Evolutionary conservation across 2,888 invertebrate species (phyloP), one percentile per base, ranked within the genome.

Genomic region (Lobophora halterata): DNA sequence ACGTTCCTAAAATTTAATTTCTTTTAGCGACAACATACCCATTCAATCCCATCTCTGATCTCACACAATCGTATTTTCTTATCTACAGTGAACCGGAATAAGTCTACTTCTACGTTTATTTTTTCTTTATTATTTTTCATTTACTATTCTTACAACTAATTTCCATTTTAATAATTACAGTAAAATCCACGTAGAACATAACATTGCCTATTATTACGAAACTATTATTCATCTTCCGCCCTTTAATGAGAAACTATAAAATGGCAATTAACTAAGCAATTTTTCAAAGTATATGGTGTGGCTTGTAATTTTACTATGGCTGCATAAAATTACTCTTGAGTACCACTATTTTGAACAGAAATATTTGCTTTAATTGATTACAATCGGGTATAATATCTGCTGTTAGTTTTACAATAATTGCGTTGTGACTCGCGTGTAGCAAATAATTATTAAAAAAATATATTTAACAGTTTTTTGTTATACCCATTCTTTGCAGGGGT

Each of bases 161-260:
- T n/a, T n/a, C n/a, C n/a, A 21, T 29, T 37, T 43, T 18, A 40
- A 35, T 40, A 43, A 45, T 38, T 49, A 37, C 49, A 39, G 45
- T 53, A 46, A 46, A 40, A 42, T 41, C 44, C 49, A 44, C 39
- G 46, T 36, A 42, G 42, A 42, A 49, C 39, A 40, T 47, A 40
- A 44, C 41, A 54, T 41, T 46, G 37, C 51, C 43, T 49, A 42
- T 51, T 45, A 49, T 47, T 46, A 47, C 34, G 29, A 34, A 46
- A 46, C 49, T 47, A 60, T 55, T 55, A 65, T 65, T 46, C 53
- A 55, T 65, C 58, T 68, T 62, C 55, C 52, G 44, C 34, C 41
- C 32, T 47, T 52, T 58, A 67, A 66, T 68, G 65, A 57, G 65
- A 56, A 68, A 63, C 60, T 62, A 61, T 65, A 66, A 67, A 66